Evolutionary conservation across 2,888 invertebrate genomes (phyloP).

Genomic region (Oxystoma pomonae): DNA sequence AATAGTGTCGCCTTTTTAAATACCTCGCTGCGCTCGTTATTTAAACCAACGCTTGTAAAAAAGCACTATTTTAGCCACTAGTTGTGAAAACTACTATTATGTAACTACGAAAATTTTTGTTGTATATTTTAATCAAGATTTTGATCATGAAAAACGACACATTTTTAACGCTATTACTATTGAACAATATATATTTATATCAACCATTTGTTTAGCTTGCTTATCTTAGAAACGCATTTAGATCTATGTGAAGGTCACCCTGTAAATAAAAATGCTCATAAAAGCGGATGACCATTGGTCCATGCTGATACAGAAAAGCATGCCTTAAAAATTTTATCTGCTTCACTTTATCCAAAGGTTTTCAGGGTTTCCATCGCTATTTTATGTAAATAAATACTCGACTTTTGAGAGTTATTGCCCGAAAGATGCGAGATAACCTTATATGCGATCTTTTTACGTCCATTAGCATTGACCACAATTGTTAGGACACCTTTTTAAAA

Average conservation of each 20-base stretch:
- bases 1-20: too few species aligned
- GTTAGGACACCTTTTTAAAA: not conserved
- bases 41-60: too few species aligned
- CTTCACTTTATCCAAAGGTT: slow-evolving; percentile 10
- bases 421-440: not conserved
- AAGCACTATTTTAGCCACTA: too few species aligned
- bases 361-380: slow-evolving; percentile 10
- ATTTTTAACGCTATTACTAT: too few species aligned
- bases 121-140: too few species aligned
- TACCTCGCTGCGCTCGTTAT: too few species aligned
- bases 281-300: not conserved
- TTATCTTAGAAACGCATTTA: not conserved
- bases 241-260: not conserved
- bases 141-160: too few species aligned
- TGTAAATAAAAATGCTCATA: not conserved
- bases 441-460: not conserved
- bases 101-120: too few species aligned
- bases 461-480: not conserved
- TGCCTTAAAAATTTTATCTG: not conserved
- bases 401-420: slow-evolving; percentile 1
- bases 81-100: too few species aligned
- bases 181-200: too few species aligned
- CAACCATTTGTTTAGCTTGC: too few species aligned
- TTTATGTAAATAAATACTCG: slow-evolving; percentile 15
- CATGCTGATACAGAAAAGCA: not conserved